Conservation (phyloP, 2,113 vertebrate genomes). For the Condylura cristata region DNA sequence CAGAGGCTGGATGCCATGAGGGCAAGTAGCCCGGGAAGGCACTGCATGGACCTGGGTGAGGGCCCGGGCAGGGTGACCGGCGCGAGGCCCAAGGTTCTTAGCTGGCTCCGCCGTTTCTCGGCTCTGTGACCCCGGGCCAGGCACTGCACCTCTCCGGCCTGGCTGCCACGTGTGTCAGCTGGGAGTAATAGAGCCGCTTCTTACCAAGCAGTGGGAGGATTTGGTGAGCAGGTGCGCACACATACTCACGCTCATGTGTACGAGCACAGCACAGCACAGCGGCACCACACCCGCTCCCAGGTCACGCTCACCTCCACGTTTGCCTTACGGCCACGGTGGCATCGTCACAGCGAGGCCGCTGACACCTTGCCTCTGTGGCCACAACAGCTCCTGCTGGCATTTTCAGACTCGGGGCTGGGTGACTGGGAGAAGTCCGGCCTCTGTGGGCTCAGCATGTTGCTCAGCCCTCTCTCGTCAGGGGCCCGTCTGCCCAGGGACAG, state of each 20-base stretch:
- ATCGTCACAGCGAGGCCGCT: fast-evolving
- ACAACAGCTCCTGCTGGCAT: background rate
- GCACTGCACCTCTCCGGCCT: background rate
- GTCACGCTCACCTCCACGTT: fast-evolving
- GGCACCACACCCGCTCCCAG: background rate
- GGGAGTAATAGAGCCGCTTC: background rate
- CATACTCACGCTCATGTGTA: too few species aligned
- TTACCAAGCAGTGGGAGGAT: background rate
- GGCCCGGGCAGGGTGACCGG: fast-evolving
- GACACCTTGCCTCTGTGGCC: fast-evolving
- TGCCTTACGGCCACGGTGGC: fast-evolving
- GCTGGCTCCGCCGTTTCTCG: background rate
- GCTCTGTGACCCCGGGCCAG: background rate
- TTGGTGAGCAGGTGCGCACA: fast-evolving
- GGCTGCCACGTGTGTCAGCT: background rate
- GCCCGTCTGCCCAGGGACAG: background rate
- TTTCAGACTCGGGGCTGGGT: background rate
- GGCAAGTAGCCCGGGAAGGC: fast-evolving
- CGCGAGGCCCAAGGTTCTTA: fast-evolving
- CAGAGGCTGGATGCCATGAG: background rate
- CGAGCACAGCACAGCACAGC: fast-evolving
- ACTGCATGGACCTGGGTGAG: background rate
- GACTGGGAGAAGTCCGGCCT: background rate
- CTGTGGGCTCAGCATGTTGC: background rate
- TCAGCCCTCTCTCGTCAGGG: background rate